A percentile compares a stretch with the other conserved stretches of the same genome.
phyloP scores from a whole-genome alignment of 2,797 vertebrate genomes.

The Molossus alvarezi region DNA sequence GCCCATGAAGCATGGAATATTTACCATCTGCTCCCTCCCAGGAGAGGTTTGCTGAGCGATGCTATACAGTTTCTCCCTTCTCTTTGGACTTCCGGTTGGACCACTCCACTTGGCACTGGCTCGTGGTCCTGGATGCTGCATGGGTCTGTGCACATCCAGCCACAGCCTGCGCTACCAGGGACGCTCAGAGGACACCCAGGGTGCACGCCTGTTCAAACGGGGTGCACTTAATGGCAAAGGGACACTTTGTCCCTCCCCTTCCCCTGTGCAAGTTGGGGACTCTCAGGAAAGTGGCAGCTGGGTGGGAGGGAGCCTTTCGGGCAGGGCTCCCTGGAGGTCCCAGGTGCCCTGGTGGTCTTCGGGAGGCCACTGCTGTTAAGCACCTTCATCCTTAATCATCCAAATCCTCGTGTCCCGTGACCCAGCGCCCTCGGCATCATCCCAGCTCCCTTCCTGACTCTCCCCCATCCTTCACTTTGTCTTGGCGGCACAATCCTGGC shows the following conservation, averaged over 20 bases:
- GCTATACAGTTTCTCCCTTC: not conserved
- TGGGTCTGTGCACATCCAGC: accelerated
- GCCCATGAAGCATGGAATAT: not conserved
- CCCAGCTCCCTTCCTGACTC: not conserved
- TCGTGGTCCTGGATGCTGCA: too few relatives aligned
- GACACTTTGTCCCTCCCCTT: not conserved
- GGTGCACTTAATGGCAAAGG: not conserved
- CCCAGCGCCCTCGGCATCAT: accelerated
- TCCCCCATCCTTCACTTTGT: not conserved
- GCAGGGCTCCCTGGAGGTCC: too few relatives aligned
- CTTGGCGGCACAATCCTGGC: not conserved
- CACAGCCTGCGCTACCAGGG: not conserved
- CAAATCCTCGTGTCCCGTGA: accelerated
- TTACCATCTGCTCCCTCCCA: not conserved
- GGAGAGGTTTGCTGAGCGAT: not conserved
- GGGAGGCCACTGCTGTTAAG: not conserved
- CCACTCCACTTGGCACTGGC: too few relatives aligned
- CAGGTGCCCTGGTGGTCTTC: not conserved
- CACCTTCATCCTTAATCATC: not conserved
- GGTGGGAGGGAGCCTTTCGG: not conserved
- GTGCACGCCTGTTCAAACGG: not conserved
- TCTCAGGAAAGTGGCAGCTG: not conserved
- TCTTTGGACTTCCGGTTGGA: not conserved
- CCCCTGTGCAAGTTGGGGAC: not conserved
- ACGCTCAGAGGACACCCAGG: not conserved